phyloP scores from a whole-genome alignment of 2,888 invertebrate species.

The Incurvaria masculella region DNA sequence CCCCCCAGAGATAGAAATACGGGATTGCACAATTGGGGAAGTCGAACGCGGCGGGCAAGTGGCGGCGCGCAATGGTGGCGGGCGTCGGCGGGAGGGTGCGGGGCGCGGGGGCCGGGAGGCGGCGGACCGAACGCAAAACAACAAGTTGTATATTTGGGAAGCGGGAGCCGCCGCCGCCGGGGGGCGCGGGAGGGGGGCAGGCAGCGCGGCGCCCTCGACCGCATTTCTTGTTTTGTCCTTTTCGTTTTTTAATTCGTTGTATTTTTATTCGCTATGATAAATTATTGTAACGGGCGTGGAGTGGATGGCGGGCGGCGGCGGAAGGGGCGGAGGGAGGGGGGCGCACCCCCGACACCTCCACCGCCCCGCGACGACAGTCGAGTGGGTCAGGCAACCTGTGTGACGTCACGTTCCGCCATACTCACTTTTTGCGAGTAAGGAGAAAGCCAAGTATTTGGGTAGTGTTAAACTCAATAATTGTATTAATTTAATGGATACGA shows the following conservation, averaged over 20 bases:
- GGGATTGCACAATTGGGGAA: too few relatives aligned
- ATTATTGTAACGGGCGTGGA: conserved; percentile 47
- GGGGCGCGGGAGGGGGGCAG: conserved; percentile 30
- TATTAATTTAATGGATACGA: too few relatives aligned
- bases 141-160: conserved; percentile 25
- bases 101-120: not conserved
- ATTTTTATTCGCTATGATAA: conserved; percentile 58
- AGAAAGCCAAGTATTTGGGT: too few relatives aligned
- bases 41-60: too few relatives aligned
- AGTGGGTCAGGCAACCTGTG: too few relatives aligned
- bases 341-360: too few relatives aligned
- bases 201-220: conserved; percentile 39
- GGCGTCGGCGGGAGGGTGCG: not conserved
- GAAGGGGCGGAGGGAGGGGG: conserved; percentile 21
- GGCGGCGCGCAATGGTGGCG: too few relatives aligned
- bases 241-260: conserved; percentile 54
- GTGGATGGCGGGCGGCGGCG: conserved; percentile 21
- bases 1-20: too few relatives aligned
- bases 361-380: too few relatives aligned
- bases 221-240: conserved; percentile 44
- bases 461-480: too few relatives aligned
- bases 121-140: not conserved
- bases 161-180: conserved; percentile 22
- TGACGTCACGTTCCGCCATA: too few relatives aligned
- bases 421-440: too few relatives aligned